A percentile compares a stretch with the other conserved stretches of the same genome.
Conservation (phyloP, 2,888 invertebrate species). For the Orchesellides sinensis region DNA sequence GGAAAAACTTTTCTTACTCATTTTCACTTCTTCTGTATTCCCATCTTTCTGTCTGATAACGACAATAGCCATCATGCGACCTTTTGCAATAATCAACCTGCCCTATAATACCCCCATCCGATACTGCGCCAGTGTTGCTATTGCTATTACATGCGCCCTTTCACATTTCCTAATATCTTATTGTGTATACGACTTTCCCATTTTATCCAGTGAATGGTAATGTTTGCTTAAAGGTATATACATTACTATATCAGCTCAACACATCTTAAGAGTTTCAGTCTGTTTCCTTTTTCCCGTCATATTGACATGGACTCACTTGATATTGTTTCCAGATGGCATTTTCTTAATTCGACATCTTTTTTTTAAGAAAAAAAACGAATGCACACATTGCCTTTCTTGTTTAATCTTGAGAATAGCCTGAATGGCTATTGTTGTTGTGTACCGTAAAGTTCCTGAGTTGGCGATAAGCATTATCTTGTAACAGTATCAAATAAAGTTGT, state of each 20-base stretch:
- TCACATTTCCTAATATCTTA: slow-evolving; percentile 9
- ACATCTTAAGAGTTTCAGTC: too few relatives aligned
- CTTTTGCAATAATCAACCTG: slow-evolving; percentile 7
- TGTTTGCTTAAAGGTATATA: background rate
- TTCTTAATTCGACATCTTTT: too few relatives aligned
- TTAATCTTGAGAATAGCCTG: too few relatives aligned
- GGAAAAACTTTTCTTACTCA: background rate
- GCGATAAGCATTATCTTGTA: background rate
- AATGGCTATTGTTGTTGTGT: too few relatives aligned
- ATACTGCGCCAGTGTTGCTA: too few relatives aligned
- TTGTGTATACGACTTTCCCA: background rate
- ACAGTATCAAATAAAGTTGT: background rate
- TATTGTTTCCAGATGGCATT: too few relatives aligned
- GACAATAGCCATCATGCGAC: background rate
- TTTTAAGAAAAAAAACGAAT: too few relatives aligned
- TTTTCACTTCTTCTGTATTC: background rate
- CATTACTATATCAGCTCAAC: background rate
- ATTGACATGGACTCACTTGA: background rate
- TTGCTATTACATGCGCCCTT: too few relatives aligned
- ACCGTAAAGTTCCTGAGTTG: too few relatives aligned
- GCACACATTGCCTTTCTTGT: too few relatives aligned
- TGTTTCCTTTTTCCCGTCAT: background rate
- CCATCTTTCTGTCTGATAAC: background rate
- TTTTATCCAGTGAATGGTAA: background rate
- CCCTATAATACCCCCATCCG: background rate